These are phyloP conservation scores for Macrotrachela quadricornifera DNA, from an alignment of 1,140 invertebrate species.

Conservation along the genomic window DNA sequence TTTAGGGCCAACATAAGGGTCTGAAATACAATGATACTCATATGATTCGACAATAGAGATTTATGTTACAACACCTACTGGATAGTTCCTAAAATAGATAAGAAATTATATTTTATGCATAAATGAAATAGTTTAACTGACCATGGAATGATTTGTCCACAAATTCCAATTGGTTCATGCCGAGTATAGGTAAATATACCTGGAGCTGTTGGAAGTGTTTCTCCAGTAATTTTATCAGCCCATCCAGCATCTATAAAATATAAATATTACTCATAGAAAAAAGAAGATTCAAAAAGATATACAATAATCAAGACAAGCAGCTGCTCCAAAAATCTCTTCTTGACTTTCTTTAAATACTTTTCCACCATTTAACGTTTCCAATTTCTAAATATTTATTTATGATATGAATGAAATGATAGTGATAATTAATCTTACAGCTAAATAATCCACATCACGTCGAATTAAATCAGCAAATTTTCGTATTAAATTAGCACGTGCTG, in stretches of 20 bases:
- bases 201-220: conserved; percentile 63
- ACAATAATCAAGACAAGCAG: conserved; percentile 13
- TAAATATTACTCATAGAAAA: no score
- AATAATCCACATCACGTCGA: conserved; percentile 43
- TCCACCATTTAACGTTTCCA: conserved; percentile 72
- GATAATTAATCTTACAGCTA: conserved; percentile 36
- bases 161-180: conserved; percentile 87
- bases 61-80: no score
- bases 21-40: conserved; percentile 41
- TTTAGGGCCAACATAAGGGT: conserved; percentile 89
- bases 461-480: conserved; percentile 52
- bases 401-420: not conserved
- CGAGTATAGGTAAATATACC: conserved; percentile 67
- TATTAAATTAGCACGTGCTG: conserved; percentile 42
- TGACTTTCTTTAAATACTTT: conserved; percentile 44
- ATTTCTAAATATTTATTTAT: conserved; percentile 31
- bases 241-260: conserved; percentile 54
- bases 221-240: conserved; percentile 70
- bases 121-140: not conserved
- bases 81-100: no score
- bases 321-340: conserved; percentile 15
- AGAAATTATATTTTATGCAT: no score
- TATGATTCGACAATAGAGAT: no score
- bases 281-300: no score
- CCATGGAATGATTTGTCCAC: conserved; percentile 70